These are phyloP conservation scores for Hesperia comma DNA, from an alignment of 2,888 invertebrate species.

Conservation along the genomic window DNA sequence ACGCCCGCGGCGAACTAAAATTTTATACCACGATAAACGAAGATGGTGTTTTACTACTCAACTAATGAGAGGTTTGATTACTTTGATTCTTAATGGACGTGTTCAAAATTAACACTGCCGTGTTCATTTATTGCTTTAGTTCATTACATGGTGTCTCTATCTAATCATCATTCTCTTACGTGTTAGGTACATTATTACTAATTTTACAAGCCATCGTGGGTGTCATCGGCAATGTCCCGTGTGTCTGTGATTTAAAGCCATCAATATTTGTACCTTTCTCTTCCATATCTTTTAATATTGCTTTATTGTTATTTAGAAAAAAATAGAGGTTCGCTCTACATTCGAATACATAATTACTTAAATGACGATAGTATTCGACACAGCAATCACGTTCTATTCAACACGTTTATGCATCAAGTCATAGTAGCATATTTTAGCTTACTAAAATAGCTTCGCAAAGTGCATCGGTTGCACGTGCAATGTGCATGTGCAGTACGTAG, in stretches of 20 bases:
- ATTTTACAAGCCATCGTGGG: not conserved
- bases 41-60: slow-evolving; percentile 54
- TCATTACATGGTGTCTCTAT: not conserved
- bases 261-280: no score
- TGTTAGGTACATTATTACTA: slow-evolving; percentile 4
- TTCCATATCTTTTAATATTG: no score
- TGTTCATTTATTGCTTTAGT: slow-evolving; percentile 7
- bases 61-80: slow-evolving; percentile 18
- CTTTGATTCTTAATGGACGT: slow-evolving; percentile 12
- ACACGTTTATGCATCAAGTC: not conserved
- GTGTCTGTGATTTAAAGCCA: not conserved
- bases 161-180: not conserved
- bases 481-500: not conserved
- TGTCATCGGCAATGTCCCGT: not conserved
- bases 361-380: no score
- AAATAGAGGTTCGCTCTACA: no score
- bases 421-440: not conserved
- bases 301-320: no score
- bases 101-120: slow-evolving; percentile 21
- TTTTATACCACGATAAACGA: slow-evolving; percentile 75
- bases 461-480: slow-evolving; percentile 1
- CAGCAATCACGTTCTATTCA: no score
- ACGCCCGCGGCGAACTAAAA: slow-evolving; percentile 64
- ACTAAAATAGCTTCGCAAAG: slow-evolving; percentile 19
- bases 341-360: no score